Percentiles rank a stretch among this genome's conserved stretches.
Conservation (phyloP, 92 coral and sea anemone species). For the Parazoanthus swiftii region DNA sequence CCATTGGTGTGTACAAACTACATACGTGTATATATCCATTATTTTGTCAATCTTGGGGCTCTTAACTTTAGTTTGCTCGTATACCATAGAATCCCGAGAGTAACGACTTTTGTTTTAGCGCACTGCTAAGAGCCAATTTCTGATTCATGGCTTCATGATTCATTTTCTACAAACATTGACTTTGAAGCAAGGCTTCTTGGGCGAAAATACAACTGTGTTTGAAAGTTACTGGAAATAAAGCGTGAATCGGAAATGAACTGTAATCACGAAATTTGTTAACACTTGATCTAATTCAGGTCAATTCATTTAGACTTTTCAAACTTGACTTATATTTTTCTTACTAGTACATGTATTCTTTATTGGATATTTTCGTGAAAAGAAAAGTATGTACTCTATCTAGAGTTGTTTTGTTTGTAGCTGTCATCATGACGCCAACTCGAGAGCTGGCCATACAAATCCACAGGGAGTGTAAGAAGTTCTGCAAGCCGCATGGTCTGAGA, state of each 20-base stretch:
- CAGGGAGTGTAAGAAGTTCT: conserved; percentile 93
- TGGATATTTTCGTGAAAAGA: too few species aligned
- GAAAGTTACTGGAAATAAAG: too few species aligned
- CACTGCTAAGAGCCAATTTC: background rate
- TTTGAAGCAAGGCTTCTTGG: too few species aligned
- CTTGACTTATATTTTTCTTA: too few species aligned
- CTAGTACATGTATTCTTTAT: too few species aligned
- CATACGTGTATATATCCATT: too few species aligned
- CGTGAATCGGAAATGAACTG: too few species aligned
- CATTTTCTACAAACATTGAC: background rate
- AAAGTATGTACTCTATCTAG: background rate
- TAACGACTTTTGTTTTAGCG: background rate
- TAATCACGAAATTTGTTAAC: too few species aligned
- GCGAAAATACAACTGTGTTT: too few species aligned
- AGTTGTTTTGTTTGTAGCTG: conserved; percentile 42
- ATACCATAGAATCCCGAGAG: background rate
- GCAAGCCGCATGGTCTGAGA: conserved; percentile 87
- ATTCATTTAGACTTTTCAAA: background rate
- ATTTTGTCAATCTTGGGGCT: background rate
- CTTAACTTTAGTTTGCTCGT: background rate
- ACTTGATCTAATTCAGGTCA: too few species aligned
- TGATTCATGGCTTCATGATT: background rate
- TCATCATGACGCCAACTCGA: conserved; percentile 96
- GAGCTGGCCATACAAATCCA: conserved; percentile 94
- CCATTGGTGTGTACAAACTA: conserved; percentile 68